These are phyloP conservation scores for Dolichallabes microphthalmus DNA, from an alignment of 2,113 vertebrate species.

Conservation along the genomic window DNA sequence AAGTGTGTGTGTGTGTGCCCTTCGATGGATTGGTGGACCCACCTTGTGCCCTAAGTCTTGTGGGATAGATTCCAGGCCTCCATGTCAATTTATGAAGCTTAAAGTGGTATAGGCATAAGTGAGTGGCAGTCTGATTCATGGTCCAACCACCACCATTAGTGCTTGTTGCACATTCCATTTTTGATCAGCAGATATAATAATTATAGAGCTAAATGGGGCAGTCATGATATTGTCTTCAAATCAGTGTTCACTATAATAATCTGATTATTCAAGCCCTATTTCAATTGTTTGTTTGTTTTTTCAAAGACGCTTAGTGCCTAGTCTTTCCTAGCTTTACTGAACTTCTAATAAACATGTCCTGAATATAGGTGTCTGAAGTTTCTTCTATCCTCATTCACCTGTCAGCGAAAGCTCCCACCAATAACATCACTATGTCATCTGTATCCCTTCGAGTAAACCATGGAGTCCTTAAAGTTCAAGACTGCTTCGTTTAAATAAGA, in stretches of 20 bases:
- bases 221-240: background rate
- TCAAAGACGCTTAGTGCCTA: background rate
- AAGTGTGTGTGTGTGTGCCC: too few species aligned
- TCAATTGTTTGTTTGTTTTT: background rate
- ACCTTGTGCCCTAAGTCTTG: too few species aligned
- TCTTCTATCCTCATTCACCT: background rate
- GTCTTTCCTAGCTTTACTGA: background rate
- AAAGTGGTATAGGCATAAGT: too few species aligned
- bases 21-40: too few species aligned
- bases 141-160: background rate
- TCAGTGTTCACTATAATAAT: background rate
- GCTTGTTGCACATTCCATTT: background rate
- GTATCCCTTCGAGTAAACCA: constrained; percentile 12
- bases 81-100: too few species aligned
- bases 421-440: background rate
- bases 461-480: background rate
- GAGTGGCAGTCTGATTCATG: background rate
- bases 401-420: background rate
- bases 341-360: background rate
- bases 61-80: too few species aligned
- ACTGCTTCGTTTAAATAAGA: constrained; percentile 14
- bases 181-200: background rate
- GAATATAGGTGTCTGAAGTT: background rate
- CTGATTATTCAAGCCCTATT: background rate
- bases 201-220: background rate